Percentiles rank a stretch among this genome's conserved stretches.
Evolutionary conservation across 2,888 invertebrate genomes (phyloP).

Genomic region (Ypsolopha sequella): DNA sequence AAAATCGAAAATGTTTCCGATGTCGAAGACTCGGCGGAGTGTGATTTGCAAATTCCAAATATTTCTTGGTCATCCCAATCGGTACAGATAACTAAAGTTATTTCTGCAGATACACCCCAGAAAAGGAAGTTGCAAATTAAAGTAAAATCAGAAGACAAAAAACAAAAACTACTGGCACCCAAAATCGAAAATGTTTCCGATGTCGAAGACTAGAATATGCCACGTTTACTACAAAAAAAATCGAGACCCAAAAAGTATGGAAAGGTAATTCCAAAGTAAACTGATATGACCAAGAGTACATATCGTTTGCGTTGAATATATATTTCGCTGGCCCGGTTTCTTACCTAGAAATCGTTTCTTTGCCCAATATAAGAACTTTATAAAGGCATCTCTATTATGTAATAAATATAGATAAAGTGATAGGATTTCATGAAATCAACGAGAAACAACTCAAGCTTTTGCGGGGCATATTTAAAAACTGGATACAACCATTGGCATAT

Average conservation of each 20-base stretch:
- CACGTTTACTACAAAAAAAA: neutral
- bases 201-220: too few relatives aligned
- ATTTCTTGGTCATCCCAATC: too few relatives aligned
- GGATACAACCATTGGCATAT: slow-evolving; percentile 5
- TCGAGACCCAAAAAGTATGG: neutral
- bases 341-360: slow-evolving; percentile 5
- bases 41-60: too few relatives aligned
- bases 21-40: neutral
- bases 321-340: slow-evolving; percentile 9
- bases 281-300: slow-evolving; percentile 6
- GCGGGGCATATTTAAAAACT: slow-evolving; percentile 3
- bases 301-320: slow-evolving; percentile 7
- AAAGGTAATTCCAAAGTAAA: slow-evolving; percentile 1
- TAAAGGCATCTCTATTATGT: slow-evolving; percentile 8
- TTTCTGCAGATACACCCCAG: too few relatives aligned
- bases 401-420: slow-evolving; percentile 7
- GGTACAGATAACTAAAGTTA: too few relatives aligned
- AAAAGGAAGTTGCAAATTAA: too few relatives aligned
- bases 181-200: too few relatives aligned
- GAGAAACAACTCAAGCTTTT: too few relatives aligned
- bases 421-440: too few relatives aligned
- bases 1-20: neutral
- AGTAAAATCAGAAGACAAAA: too few relatives aligned
- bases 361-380: slow-evolving; percentile 6
- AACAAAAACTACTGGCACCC: too few relatives aligned